Evolutionary conservation across 2,888 invertebrate species (phyloP), one percentile per base, ranked within the genome.

Genomic region (Pantelozetes paolii): DNA sequence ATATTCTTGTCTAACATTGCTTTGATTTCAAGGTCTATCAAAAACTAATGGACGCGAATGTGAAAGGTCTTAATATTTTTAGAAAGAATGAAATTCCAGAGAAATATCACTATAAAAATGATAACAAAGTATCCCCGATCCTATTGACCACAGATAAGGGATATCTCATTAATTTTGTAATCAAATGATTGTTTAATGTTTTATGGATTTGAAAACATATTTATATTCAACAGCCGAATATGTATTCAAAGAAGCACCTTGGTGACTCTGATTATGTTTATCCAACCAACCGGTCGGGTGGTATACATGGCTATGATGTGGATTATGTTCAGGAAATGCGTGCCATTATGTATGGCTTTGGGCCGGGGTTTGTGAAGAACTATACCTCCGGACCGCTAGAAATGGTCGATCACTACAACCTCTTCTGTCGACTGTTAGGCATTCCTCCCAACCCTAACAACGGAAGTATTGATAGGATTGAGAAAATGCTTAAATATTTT

Each of bases 401-500:
- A 73, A 87, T 85, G 69, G 85, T 89, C 20, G 89, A 90, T 82
- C 81, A 90, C 62, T 88, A 86, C 80, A 85, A 86, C 40, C 81
- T 90, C 26, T 86, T 89, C 79, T 87, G 88, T 79, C 82, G 85
- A 76, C 83, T 89, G 62, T 81, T 89, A 8, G 83, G 86, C 40
- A 79, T 88, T n/a, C n/a, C n/a, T n/a, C n/a, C n/a, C n/a, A n/a
- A n/a, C n/a, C n/a, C n/a, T n/a, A 82, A 82, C 75, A 82, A 83
- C 70, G 83, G 83, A 1, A 74, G 54, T 1, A 26, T 54, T 5
- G 26, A 1, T 23, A 23, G 11, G 2, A 20, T 50, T 2, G 5
- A 50, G n/a, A n/a, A n/a, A n/a, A n/a, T n/a, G n/a, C n/a, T n/a
- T n/a, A n/a, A n/a, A n/a, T n/a, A n/a, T n/a, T n/a, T n/a, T n/a